A percentile compares a stretch with the other conserved stretches of the same genome.
Evolutionary conservation across 2,797 vertebrate species (phyloP).

Genomic region (Valencia hispanica): DNA sequence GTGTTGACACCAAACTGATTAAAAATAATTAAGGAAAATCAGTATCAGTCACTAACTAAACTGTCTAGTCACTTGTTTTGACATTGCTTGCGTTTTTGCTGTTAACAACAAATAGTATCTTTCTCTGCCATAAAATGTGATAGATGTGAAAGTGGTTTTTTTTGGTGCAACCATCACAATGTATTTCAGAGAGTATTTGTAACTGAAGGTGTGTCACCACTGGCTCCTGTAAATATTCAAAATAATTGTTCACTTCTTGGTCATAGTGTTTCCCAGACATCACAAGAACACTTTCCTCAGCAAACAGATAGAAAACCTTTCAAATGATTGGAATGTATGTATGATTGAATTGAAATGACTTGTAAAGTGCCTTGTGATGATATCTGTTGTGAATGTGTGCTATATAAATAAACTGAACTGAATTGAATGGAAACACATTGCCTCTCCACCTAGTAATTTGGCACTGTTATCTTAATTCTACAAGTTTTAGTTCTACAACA

Average conservation of each 20-base stretch:
- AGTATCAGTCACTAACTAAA: background rate
- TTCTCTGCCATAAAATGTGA: background rate
- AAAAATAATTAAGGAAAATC: no score
- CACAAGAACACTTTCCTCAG: background rate
- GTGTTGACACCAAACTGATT: background rate
- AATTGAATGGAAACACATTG: no score
- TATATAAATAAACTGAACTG: no score
- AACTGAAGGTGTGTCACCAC: background rate
- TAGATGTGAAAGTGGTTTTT: background rate
- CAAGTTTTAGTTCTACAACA: background rate
- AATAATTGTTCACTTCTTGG: no score
- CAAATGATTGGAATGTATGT: no score
- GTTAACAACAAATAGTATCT: background rate
- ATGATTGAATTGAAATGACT: no score
- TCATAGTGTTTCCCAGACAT: background rate
- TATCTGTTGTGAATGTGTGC: no score
- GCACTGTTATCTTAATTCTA: background rate
- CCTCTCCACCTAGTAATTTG: background rate
- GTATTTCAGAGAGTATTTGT: background rate
- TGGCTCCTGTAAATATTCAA: no score
- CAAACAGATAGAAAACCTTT: no score
- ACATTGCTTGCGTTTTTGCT: background rate
- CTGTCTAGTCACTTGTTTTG: background rate
- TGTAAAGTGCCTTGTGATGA: no score
- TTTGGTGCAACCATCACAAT: background rate